A percentile compares a stretch with the other conserved stretches of the same genome.
Evolutionary conservation across 37 sponge, comb jelly and placozoan genomes (phyloP).

Genomic region (Dysidea cf. avara): DNA sequence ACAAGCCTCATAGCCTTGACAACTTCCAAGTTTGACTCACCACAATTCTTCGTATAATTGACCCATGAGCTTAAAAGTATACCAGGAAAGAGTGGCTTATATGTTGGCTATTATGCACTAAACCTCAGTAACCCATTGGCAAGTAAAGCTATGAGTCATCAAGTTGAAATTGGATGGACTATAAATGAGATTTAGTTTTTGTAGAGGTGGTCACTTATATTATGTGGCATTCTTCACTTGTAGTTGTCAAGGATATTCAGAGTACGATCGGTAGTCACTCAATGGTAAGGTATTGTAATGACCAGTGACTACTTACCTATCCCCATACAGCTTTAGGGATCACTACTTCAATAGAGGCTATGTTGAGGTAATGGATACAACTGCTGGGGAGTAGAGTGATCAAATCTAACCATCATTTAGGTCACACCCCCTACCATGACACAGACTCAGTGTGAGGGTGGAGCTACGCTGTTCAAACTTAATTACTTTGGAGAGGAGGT

Average conservation of each 20-base stretch:
- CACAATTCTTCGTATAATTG: too few species aligned
- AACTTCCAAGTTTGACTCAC: too few species aligned
- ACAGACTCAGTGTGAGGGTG: constrained; percentile 98
- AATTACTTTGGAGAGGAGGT: constrained; percentile 98
- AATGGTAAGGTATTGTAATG: constrained; percentile 39
- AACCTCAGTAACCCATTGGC: too few species aligned
- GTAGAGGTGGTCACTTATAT: not conserved
- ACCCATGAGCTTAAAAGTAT: too few species aligned
- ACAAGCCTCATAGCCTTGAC: too few species aligned
- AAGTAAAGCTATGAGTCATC: too few species aligned
- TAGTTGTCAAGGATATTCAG: constrained; percentile 78
- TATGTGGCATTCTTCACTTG: not conserved
- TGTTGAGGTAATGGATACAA: constrained; percentile 89
- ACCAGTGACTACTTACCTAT: too few species aligned
- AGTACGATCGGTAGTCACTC: constrained; percentile 66
- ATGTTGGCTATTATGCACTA: too few species aligned
- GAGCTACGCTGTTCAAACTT: constrained; percentile 96
- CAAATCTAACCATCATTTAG: constrained; percentile 10
- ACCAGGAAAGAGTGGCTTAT: too few species aligned
- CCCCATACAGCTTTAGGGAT: constrained; percentile 72
- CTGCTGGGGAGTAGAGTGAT: not conserved
- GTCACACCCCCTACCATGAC: constrained; percentile 96
- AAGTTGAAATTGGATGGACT: too few species aligned
- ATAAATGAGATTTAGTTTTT: not conserved
- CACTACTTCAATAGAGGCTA: constrained; percentile 93